phyloP scores from a whole-genome alignment of 2,797 vertebrate species.

The Anguilla marmorata region DNA sequence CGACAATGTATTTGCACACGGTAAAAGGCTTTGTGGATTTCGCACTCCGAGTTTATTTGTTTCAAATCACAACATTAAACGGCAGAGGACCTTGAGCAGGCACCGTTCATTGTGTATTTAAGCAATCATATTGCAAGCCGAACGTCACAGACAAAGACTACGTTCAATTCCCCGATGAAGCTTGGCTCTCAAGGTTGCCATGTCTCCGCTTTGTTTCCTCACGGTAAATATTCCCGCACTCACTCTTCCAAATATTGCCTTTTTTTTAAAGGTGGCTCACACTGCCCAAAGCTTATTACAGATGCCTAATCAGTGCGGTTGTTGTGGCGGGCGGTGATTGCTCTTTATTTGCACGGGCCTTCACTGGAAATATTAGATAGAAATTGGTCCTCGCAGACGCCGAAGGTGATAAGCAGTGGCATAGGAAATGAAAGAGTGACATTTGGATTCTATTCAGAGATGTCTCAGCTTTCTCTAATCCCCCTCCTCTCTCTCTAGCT shows the following conservation, averaged over 20 bases:
- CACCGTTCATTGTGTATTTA: neutral
- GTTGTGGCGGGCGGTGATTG: conserved; percentile 23
- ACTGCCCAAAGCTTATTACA: conserved; percentile 18
- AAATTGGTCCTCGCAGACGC: conserved; percentile 15
- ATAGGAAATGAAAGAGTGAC: conserved; percentile 33
- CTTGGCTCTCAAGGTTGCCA: conserved; percentile 1
- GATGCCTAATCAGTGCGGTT: conserved; percentile 23
- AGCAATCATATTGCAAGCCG: neutral
- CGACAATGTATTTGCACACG: neutral
- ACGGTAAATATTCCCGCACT: neutral
- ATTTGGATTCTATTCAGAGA: conserved; percentile 25
- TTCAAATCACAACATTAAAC: neutral
- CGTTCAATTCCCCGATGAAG: neutral
- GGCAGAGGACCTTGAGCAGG: neutral
- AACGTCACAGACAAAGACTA: conserved; percentile 15
- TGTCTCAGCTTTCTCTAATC: conserved; percentile 19
- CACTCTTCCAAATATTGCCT: neutral
- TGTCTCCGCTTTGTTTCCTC: neutral
- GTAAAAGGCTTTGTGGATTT: neutral
- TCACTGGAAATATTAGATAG: conserved; percentile 21
- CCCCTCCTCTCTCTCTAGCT: neutral
- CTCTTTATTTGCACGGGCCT: conserved; percentile 12
- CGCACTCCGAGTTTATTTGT: neutral
- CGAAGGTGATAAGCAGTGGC: conserved; percentile 18
- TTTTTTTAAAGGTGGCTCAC: neutral